Evolutionary conservation across 2,797 vertebrate genomes (phyloP), one percentile per base, ranked within the genome.

Genomic region (Botia almorhae): DNA sequence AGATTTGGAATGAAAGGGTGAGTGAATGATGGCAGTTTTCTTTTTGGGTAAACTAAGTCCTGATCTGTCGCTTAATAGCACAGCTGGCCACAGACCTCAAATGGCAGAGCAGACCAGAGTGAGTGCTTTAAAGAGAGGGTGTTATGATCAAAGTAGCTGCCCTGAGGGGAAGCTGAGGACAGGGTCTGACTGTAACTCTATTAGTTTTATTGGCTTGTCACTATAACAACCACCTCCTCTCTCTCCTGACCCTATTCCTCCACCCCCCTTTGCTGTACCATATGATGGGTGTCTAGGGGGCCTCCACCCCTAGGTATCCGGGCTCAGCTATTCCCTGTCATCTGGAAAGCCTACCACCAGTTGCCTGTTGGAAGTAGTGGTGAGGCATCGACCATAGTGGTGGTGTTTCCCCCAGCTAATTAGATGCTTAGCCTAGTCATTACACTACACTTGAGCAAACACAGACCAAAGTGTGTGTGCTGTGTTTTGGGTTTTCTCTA

Each of bases 291-390:
- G 80, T 43, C 76, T 3, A 36, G 36, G 72, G 51, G 69, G 74
- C 60, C 58, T 74, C 43, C 23, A 68, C 72, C 83, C 82, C 72
- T 68, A 70, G 39, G 23, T 55, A 48, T 19, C 33, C 4, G 33
- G 33, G 16, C 74, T 61, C 14, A 74, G 16, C 11, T 51, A 43
- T 0, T 23, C 0, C 17, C 76, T 80, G 88, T 87, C 88, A 88
- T 85, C 87, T 89, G 87, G 84, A 43, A 84, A 80, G 82, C 86
- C 84, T 85, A 84, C 48, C 75, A 76, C 74, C 71, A 65, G 56
- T 39, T 73, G 71, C 76, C 64, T 13, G 7, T 36, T 11, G 55
- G 19, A 65, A 75, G 69, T 7, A 7, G 16, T 83, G 63, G 39
- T 58, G 73, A 61, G 39, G 16, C 65, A 61, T 51, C 36, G 63